Evolutionary conservation across 2,797 vertebrate species (phyloP).

Genomic region (Spizella passerina): DNA sequence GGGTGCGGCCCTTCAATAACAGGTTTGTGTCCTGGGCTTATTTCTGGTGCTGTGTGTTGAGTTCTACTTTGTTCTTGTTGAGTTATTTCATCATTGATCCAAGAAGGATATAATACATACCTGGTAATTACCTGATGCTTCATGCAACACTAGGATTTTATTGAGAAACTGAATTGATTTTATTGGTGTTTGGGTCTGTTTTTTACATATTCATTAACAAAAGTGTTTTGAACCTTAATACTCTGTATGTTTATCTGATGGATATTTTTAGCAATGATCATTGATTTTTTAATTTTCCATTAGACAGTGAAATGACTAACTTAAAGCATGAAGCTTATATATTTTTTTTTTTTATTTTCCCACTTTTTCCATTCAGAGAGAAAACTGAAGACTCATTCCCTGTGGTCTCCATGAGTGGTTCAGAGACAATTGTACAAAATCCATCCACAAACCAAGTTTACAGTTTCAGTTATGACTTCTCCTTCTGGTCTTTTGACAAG

Average conservation of each 20-base stretch:
- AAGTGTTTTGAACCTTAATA: not conserved
- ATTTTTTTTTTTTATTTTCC: not conserved
- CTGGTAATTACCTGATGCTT: not conserved
- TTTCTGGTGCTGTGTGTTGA: not conserved
- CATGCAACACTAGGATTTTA: not conserved
- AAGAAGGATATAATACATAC: not conserved
- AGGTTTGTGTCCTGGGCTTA: constrained; percentile 75
- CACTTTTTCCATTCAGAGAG: constrained; percentile 76
- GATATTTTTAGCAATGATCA: not conserved
- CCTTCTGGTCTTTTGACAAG: constrained; percentile 90
- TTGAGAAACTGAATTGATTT: not conserved
- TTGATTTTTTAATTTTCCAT: not conserved
- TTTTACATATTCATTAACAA: not conserved
- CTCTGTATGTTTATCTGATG: not conserved
- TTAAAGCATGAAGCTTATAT: not conserved
- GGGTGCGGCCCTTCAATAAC: constrained; percentile 88
- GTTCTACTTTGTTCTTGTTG: not conserved
- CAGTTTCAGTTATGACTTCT: constrained; percentile 87
- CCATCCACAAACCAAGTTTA: constrained; percentile 85
- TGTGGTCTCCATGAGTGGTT: constrained; percentile 84
- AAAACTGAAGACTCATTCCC: constrained; percentile 78
- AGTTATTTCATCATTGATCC: not conserved
- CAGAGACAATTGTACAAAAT: constrained; percentile 84
- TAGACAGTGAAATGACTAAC: not conserved
- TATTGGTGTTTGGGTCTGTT: not conserved